Conservation (phyloP, 1,140 invertebrate species). For the Temnothorax nylanderi region DNA sequence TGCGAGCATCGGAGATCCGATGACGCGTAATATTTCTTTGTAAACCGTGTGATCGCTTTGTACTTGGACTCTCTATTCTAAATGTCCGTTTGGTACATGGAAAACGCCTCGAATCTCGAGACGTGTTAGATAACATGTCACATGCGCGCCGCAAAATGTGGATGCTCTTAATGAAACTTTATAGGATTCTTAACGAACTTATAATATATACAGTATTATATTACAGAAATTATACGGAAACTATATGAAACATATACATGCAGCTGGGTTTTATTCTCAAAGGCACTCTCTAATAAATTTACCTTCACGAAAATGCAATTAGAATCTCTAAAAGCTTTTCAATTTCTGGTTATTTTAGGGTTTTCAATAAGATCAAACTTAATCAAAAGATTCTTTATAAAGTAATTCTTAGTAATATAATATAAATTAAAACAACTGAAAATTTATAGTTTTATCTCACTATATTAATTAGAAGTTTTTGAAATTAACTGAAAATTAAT, state of each 20-base stretch:
- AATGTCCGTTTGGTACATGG: background rate
- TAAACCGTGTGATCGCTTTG: background rate
- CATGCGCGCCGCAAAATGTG: background rate
- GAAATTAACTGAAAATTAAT: background rate
- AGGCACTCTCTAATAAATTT: background rate
- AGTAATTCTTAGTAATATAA: background rate
- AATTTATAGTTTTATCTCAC: background rate
- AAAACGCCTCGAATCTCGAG: background rate
- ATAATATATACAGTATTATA: slow-evolving; percentile 1
- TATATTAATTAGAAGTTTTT: background rate
- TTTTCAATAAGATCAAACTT: background rate
- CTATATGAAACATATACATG: background rate
- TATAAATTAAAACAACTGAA: background rate
- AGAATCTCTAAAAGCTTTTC: background rate
- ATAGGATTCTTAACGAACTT: slow-evolving; percentile 7
- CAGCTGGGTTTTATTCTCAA: background rate
- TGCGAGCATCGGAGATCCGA: background rate
- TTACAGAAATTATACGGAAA: background rate
- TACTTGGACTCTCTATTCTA: background rate
- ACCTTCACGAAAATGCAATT: background rate
- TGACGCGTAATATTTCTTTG: slow-evolving; percentile 3
- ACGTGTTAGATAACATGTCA: background rate
- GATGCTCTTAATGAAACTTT: background rate
- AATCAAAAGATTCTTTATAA: background rate
- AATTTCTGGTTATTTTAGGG: background rate